phyloP scores from a whole-genome alignment of 2,888 invertebrate genomes.

The Caenorhabditis sulstoni region DNA sequence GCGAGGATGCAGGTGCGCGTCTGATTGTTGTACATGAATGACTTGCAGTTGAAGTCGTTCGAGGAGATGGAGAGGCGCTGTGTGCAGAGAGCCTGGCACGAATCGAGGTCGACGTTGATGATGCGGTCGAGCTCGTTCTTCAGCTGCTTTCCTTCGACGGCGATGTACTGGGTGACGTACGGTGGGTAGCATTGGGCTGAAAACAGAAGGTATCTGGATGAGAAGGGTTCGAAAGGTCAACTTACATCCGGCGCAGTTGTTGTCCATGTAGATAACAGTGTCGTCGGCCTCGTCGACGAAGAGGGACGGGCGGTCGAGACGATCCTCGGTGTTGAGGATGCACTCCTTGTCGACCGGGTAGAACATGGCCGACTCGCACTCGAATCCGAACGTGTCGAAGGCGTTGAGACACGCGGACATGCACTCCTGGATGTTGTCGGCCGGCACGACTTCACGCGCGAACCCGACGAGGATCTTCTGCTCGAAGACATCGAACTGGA shows the following conservation, averaged over 20 bases:
- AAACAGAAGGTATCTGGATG: constrained; percentile 23
- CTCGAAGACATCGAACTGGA: constrained; percentile 79
- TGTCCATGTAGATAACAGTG: constrained; percentile 80
- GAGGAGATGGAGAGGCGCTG: constrained; percentile 75
- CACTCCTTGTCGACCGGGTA: constrained; percentile 80
- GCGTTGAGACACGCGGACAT: constrained; percentile 79
- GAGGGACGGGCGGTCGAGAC: constrained; percentile 79
- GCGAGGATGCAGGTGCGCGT: constrained; percentile 77
- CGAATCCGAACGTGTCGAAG: constrained; percentile 80
- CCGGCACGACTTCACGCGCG: constrained; percentile 80
- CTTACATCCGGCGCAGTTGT: constrained; percentile 81
- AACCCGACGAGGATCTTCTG: constrained; percentile 80
- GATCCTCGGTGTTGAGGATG: constrained; percentile 80
- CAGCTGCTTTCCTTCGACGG: constrained; percentile 77
- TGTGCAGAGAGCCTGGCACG: constrained; percentile 79
- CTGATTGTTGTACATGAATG: constrained; percentile 80
- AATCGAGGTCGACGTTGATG: constrained; percentile 75
- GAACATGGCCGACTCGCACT: constrained; percentile 81
- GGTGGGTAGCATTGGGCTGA: constrained; percentile 80
- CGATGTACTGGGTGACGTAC: constrained; percentile 80
- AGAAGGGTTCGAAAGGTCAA: constrained; percentile 6
- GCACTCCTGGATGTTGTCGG: constrained; percentile 75
- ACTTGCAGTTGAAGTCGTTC: constrained; percentile 80
- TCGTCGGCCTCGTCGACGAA: constrained; percentile 80
- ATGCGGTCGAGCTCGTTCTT: constrained; percentile 77